Evolutionary conservation across 2,888 invertebrate species (phyloP).

Genomic region (Stenichneumon culpator): DNA sequence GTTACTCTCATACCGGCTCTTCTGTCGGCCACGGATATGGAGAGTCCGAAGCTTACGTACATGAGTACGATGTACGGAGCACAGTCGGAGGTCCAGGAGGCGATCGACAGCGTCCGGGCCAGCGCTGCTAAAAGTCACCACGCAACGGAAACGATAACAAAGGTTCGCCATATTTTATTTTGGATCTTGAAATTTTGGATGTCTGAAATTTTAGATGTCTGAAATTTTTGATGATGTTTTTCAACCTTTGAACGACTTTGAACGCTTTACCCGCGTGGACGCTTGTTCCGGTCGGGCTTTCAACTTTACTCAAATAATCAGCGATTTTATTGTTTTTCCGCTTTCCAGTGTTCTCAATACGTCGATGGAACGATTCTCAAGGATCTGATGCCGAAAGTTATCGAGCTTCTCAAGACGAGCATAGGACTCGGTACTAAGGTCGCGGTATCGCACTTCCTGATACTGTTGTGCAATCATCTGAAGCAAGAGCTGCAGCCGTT

Average conservation of each 20-base stretch:
- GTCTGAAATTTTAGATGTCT: too few species aligned
- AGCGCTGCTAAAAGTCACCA: constrained; percentile 94
- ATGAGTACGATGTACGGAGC: constrained; percentile 90
- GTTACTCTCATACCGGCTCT: constrained; percentile 93
- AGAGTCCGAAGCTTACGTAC: constrained; percentile 91
- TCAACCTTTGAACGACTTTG: not conserved
- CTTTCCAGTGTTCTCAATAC: constrained; percentile 88
- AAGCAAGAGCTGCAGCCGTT: constrained; percentile 87
- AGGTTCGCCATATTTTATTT: constrained; percentile 85
- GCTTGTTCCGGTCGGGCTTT: too few species aligned
- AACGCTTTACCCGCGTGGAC: too few species aligned
- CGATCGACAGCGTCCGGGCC: constrained; percentile 92
- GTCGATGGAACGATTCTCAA: constrained; percentile 92
- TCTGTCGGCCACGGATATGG: constrained; percentile 93
- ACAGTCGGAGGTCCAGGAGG: constrained; percentile 91
- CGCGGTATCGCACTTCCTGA: constrained; percentile 92
- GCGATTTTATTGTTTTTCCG: constrained; percentile 52
- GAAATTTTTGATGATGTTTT: not conserved
- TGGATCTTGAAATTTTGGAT: too few species aligned
- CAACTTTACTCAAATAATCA: not conserved
- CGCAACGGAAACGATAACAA: constrained; percentile 94
- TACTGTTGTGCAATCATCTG: constrained; percentile 87
- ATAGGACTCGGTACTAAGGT: constrained; percentile 94
- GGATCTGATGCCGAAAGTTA: constrained; percentile 92
- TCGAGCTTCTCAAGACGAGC: constrained; percentile 93